These are phyloP conservation scores for Pseudotriccus pelzelni DNA, from an alignment of 2,797 vertebrate genomes.

Conservation along the genomic window DNA sequence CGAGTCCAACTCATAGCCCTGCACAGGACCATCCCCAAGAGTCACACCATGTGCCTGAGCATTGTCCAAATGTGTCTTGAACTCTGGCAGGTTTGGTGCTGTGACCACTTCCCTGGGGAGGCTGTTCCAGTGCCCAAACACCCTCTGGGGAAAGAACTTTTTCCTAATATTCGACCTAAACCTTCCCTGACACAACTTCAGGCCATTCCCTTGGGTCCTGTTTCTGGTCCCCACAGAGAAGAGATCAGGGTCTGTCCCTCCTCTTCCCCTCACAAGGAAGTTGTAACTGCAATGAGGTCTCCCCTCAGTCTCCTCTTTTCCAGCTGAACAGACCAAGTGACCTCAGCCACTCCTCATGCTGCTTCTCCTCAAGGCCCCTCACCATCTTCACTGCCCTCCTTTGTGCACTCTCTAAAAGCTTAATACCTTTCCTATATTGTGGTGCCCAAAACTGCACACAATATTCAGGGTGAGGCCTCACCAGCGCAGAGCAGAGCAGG, in stretches of 20 bases:
- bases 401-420: not conserved
- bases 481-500: not conserved
- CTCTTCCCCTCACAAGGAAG: not conserved
- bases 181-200: not conserved
- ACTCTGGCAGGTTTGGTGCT: not conserved
- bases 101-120: not conserved
- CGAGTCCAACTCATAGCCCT: not conserved
- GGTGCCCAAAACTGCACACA: not conserved
- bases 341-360: accelerated
- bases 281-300: not conserved
- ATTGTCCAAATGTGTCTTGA: not conserved
- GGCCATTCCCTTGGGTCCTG: not conserved
- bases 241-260: not conserved
- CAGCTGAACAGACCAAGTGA: not conserved
- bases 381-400: not conserved
- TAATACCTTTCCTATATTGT: not conserved
- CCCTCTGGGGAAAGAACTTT: not conserved
- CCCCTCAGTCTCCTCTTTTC: not conserved
- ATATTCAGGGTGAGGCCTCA: too few species aligned
- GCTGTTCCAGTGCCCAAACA: not conserved
- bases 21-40: not conserved
- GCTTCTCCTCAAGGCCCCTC: not conserved
- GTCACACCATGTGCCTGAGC: not conserved
- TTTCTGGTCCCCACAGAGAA: not conserved
- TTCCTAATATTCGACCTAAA: not conserved